Evolutionary conservation across 53 echinoderm and acorn worm genomes (phyloP).

Genomic region (Patiria pectinifera): DNA sequence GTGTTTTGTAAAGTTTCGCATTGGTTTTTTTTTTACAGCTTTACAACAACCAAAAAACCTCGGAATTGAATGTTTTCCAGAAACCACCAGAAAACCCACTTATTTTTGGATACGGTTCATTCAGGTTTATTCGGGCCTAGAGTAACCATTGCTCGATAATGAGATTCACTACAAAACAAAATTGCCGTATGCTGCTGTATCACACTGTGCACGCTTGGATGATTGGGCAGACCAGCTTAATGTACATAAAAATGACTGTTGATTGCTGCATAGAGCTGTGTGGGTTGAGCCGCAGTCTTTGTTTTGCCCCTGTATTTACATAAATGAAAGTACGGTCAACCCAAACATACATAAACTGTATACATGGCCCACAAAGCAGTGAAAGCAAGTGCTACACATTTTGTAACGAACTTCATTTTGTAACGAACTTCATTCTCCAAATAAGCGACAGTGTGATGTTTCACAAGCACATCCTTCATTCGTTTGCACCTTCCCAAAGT

Average conservation of each 20-base stretch:
- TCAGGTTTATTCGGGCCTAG: no score
- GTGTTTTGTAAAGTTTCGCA: no score
- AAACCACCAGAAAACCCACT: no score
- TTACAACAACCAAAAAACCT: no score
- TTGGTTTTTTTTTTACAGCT: no score
- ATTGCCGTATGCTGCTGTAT: background rate
- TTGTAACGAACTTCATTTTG: no score
- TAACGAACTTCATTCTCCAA: background rate
- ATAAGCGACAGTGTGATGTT: background rate
- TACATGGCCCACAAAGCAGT: background rate
- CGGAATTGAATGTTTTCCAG: no score
- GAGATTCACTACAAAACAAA: background rate
- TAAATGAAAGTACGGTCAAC: background rate
- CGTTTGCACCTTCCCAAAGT: background rate
- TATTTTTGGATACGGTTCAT: no score
- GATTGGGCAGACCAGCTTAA: background rate
- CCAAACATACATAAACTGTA: background rate
- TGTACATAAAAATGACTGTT: constrained; percentile 1
- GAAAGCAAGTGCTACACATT: no score
- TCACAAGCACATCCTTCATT: background rate
- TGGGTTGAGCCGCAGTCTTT: background rate
- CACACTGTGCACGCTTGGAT: background rate
- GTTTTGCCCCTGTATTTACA: background rate
- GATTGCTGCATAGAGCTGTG: background rate
- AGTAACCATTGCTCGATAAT: no score